phyloP scores from a whole-genome alignment of 2,113 vertebrate species.

The Pterophyllum scalare region DNA sequence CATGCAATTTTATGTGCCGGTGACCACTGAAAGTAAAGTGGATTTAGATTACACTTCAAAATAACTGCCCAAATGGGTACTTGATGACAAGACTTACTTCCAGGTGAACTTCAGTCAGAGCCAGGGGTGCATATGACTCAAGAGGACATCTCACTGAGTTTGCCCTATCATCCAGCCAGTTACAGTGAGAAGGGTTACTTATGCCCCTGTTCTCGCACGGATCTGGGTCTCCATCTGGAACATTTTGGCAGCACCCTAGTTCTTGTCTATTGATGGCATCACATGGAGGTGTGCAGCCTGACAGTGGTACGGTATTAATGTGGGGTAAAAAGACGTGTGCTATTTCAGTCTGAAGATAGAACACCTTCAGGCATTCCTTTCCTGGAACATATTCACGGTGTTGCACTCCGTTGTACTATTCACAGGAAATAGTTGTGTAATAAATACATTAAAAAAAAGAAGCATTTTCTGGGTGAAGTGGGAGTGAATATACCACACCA shows the following conservation, averaged over 20 bases:
- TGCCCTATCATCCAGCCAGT: background rate
- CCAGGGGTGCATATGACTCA: background rate
- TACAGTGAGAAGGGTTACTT: background rate
- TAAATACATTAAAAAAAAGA: too few relatives aligned
- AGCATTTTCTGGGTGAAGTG: too few relatives aligned
- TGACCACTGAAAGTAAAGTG: too few relatives aligned
- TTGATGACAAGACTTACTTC: background rate
- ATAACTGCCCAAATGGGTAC: background rate
- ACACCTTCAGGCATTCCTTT: background rate
- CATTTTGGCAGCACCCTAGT: background rate
- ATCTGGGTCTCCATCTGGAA: background rate
- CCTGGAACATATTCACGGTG: background rate
- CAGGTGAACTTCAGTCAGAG: background rate
- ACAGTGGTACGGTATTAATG: background rate
- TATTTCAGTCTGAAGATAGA: background rate
- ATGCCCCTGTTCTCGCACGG: background rate
- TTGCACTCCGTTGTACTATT: background rate
- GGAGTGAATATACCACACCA: too few relatives aligned
- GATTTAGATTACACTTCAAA: background rate
- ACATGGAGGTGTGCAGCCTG: background rate
- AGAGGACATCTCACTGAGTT: background rate
- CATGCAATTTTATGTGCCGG: background rate
- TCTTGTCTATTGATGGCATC: background rate
- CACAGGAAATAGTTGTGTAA: too few relatives aligned
- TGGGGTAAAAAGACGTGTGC: background rate